Evolutionary conservation across 2,888 invertebrate genomes (phyloP).

Genomic region (Ophion obscuratus): DNA sequence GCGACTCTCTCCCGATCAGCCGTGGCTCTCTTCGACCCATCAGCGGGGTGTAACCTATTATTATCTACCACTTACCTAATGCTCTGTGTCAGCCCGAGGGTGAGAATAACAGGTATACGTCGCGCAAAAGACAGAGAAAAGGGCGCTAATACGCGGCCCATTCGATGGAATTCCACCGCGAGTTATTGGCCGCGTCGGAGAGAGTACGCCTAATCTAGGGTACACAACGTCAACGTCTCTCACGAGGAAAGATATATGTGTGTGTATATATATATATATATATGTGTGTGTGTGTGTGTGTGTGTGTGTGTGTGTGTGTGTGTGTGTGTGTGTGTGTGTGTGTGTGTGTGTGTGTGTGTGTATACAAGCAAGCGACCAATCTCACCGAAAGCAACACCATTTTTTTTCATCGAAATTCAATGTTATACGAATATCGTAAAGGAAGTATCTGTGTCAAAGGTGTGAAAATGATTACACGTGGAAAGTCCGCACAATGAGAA

Average conservation of each 20-base stretch:
- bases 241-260: neutral
- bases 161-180: constrained; percentile 71
- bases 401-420: no score
- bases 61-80: constrained; percentile 84
- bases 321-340: no score
- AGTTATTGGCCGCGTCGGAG: constrained; percentile 51
- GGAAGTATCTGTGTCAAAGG: no score
- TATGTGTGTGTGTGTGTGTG: no score
- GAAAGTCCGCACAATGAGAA: no score
- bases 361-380: neutral
- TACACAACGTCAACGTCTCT: neutral
- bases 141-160: constrained; percentile 46
- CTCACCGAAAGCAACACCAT: neutral
- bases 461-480: no score
- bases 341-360: no score
- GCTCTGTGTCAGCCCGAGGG: constrained; percentile 81
- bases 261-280: no score
- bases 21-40: constrained; percentile 77
- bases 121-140: constrained; percentile 43
- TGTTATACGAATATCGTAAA: no score
- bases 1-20: constrained; percentile 75
- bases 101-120: constrained; percentile 75
- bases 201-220: neutral
- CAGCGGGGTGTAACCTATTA: constrained; percentile 83
- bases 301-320: no score